These are phyloP conservation scores for Acanthosepion pharaonis DNA, from an alignment of 2,888 invertebrate species.

Conservation along the genomic window DNA sequence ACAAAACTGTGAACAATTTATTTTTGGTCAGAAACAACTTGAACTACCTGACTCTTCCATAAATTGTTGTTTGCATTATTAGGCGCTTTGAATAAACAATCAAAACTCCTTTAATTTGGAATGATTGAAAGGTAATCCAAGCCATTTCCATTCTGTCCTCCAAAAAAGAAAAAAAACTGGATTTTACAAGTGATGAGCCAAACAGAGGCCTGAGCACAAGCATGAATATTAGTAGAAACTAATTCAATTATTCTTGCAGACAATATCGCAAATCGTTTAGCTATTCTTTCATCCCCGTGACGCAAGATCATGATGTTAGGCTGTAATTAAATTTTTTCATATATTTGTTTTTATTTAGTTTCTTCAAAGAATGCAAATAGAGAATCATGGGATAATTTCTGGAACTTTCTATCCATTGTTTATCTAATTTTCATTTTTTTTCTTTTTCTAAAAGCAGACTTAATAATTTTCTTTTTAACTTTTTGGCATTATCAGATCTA, in stretches of 20 bases:
- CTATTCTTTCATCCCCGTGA: background rate
- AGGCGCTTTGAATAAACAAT: background rate
- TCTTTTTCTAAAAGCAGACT: background rate
- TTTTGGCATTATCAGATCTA: background rate
- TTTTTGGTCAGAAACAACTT: background rate
- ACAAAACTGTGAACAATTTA: background rate
- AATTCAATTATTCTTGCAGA: background rate
- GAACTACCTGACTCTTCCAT: background rate
- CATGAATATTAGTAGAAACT: background rate
- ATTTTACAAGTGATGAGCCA: background rate
- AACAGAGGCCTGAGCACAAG: background rate
- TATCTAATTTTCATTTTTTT: background rate
- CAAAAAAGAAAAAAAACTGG: background rate
- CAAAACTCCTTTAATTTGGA: background rate
- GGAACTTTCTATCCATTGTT: background rate
- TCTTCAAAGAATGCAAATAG: background rate
- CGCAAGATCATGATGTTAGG: background rate
- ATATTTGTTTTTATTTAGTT: background rate
- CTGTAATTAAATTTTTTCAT: background rate
- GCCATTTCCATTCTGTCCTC: background rate
- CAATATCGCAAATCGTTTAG: background rate
- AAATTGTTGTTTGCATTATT: background rate
- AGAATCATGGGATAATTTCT: background rate
- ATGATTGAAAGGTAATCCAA: background rate
- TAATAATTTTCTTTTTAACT: background rate